Evolutionary conservation across 2,797 vertebrate genomes (phyloP).

Genomic region (Chaetophractus vellerosus): DNA sequence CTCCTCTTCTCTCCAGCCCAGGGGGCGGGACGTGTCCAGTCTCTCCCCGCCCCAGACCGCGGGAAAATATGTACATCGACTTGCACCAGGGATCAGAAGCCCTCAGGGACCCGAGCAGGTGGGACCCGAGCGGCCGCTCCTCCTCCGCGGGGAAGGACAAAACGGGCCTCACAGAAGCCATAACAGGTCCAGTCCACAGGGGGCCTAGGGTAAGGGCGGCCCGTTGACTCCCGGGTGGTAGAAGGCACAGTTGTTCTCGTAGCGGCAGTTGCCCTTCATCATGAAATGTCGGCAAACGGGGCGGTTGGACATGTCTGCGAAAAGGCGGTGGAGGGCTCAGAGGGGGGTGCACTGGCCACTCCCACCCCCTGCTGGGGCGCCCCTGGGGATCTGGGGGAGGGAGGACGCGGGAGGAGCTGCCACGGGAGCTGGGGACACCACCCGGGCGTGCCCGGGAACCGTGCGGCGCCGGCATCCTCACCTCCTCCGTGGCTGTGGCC

Average conservation of each 20-base stretch:
- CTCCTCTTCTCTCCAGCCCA: slow-evolving; percentile 77
- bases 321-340: slow-evolving; percentile 27
- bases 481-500: slow-evolving; percentile 87
- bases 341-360: not conserved
- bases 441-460: no score
- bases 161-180: slow-evolving; percentile 90
- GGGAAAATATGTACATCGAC: slow-evolving; percentile 75
- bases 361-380: not conserved
- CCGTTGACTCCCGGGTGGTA: slow-evolving; percentile 97
- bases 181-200: slow-evolving; percentile 81
- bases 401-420: not conserved
- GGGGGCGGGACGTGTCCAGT: slow-evolving; percentile 70
- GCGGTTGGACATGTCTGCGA: slow-evolving; percentile 95
- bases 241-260: slow-evolving; percentile 97
- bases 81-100: slow-evolving; percentile 81
- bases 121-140: slow-evolving; percentile 79
- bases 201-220: slow-evolving; percentile 92
- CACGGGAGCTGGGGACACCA: not conserved
- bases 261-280: slow-evolving; percentile 97
- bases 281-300: slow-evolving; percentile 97
- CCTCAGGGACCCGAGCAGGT: slow-evolving; percentile 66
- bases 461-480: slow-evolving; percentile 29
- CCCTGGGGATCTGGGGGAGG: not conserved
- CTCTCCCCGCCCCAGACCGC: slow-evolving; percentile 73
- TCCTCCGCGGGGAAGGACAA: slow-evolving; percentile 77